These are phyloP conservation scores for Hydra vulgaris DNA, from an alignment of 30 jellyfish, hydroid and myxozoan genomes.

Conservation along the genomic window DNA sequence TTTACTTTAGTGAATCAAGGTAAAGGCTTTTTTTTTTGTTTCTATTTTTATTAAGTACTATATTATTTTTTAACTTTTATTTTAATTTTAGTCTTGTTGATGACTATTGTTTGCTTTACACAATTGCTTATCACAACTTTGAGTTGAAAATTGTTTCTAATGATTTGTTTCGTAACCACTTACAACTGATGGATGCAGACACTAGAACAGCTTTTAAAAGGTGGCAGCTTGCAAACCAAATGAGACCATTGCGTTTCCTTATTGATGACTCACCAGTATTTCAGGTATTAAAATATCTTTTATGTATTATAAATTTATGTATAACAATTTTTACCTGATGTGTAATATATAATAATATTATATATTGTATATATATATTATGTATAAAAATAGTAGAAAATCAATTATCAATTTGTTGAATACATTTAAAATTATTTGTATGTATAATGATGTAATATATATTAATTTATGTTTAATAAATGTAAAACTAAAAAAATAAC, in stretches of 20 bases:
- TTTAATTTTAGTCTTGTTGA: constrained; percentile 15
- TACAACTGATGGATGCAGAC: constrained; percentile 21
- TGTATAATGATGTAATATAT: too few species aligned
- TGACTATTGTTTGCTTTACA: constrained; percentile 27
- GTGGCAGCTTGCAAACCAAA: constrained; percentile 20
- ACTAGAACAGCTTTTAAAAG: constrained; percentile 20
- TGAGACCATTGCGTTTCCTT: neutral
- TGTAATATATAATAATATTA: too few species aligned
- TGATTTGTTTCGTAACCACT: constrained; percentile 35
- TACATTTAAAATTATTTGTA: too few species aligned
- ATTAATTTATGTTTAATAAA: too few species aligned
- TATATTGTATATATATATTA: too few species aligned
- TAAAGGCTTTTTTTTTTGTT: neutral
- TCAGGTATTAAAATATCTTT: too few species aligned
- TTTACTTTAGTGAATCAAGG: constrained; percentile 36
- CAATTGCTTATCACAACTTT: constrained; percentile 12
- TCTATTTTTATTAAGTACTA: too few species aligned
- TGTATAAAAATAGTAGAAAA: too few species aligned
- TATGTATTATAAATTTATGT: too few species aligned
- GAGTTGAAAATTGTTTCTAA: constrained; percentile 20
- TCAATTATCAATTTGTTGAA: too few species aligned
- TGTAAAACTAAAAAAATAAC: too few species aligned
- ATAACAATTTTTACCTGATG: too few species aligned
- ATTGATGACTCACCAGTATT: neutral
- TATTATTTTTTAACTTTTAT: neutral